Base-by-base conservation (phyloP, 2,888 invertebrate genomes). In the Euphydryas editha region DNA sequence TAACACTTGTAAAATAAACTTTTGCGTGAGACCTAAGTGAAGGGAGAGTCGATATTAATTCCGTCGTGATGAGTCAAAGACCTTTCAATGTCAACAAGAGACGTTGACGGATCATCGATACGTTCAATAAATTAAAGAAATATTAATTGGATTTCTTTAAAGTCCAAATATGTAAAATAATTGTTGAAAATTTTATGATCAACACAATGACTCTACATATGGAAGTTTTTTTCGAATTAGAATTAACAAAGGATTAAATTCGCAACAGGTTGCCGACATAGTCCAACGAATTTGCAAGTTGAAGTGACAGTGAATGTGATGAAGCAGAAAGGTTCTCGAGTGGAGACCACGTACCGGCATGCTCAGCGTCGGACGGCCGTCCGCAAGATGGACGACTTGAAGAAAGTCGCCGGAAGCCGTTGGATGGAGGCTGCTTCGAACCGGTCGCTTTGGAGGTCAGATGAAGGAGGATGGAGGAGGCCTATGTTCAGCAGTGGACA, bases 41-140 rank as follows among this genome's bases (percentile, higher is more conserved):
- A 86, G 83, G 85, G 84, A 82, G 82, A 79, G 78, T 73, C 78
- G 78, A 80, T 83, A 75, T 74, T 75, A 77, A 70, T 74, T 82
- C 78, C 79, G 75, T 78, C 79, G 76, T 81, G 78, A 78, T 79
- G 82, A 82, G 91, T 90, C 88, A 88, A 88, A 78, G 86, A 90
- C 83, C 91, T 86, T 81, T 91, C 90, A 91, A 91, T 90, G 90
- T 88, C 90, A 87, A 81, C 81, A 72, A 78, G 82, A 81, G 79
- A 81, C 81, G 82, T 79, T 78, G 74, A 74, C 81, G 80, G 82
- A 86, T 85, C 81, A 83, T 81, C 81, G 78, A 73, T 78, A 75
- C 80, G 76, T 78, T 80, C 78, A 80, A 84, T 80, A 78, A 80
- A 84, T 65, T 44, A 62, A 83, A 80, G 70, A 75, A 82, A 65